Conservation (phyloP, 2,797 vertebrate genomes). For the Enteromius anoplus region DNA sequence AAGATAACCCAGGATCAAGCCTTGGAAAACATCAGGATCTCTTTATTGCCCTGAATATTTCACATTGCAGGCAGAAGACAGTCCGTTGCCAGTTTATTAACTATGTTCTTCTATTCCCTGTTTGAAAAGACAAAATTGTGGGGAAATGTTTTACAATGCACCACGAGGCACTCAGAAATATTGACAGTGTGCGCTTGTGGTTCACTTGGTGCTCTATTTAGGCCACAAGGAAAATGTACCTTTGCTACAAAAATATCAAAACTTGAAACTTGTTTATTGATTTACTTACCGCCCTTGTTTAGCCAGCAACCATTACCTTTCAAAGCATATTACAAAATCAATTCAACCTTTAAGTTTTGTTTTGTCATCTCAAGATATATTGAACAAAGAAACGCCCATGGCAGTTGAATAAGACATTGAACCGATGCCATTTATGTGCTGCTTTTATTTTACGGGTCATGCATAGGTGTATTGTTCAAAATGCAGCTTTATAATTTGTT, state of each 20-base stretch:
- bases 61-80: not conserved
- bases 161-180: not conserved
- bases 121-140: not conserved
- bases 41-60: slow-evolving; percentile 8
- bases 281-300: slow-evolving; percentile 16
- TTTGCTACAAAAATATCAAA: slow-evolving; percentile 15
- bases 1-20: not conserved
- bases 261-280: not conserved
- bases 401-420: slow-evolving; percentile 1
- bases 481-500: not conserved
- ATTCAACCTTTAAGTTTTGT: slow-evolving; percentile 3
- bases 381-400: not conserved
- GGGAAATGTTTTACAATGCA: slow-evolving; percentile 12
- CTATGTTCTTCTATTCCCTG: not conserved
- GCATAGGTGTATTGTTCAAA: not conserved
- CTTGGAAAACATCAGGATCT: not conserved
- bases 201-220: not conserved
- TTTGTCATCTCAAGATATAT: slow-evolving; percentile 8
- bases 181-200: not conserved
- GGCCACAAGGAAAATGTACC: not conserved
- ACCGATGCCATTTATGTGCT: not conserved
- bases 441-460: not conserved
- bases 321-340: slow-evolving; percentile 3
- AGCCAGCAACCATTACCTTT: slow-evolving; percentile 22
- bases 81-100: not conserved